Conservation (phyloP, 2,888 invertebrate genomes). For the Dorcus parallelipipedus region DNA sequence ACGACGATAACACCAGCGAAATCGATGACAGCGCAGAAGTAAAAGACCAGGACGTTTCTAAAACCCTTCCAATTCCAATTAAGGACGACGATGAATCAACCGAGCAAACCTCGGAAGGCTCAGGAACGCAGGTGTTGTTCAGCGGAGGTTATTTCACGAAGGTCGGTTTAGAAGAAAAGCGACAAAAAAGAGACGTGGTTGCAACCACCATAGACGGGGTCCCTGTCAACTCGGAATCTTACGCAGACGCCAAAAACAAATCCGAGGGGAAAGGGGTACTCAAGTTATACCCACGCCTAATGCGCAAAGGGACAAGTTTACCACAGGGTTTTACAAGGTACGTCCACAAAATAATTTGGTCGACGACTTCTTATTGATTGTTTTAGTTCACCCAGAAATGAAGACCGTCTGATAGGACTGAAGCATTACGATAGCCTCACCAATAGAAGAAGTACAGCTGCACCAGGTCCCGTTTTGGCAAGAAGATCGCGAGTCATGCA, state of each 20-base stretch:
- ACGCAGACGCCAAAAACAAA: conserved; percentile 32
- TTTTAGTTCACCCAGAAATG: neutral
- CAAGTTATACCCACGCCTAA: neutral
- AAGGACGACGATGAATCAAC: conserved; percentile 11
- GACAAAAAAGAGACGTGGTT: conserved; percentile 45
- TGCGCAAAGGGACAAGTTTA: neutral
- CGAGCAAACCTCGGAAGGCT: conserved; percentile 12
- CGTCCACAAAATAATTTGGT: neutral
- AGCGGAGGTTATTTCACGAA: conserved; percentile 18
- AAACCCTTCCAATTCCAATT: neutral
- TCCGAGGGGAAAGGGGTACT: conserved; percentile 21
- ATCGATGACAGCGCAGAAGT: too few relatives aligned
- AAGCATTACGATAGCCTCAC: neutral
- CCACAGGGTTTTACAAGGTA: conserved; percentile 7
- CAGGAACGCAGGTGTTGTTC: conserved; percentile 25
- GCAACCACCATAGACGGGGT: conserved; percentile 40
- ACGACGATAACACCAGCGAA: conserved; percentile 10
- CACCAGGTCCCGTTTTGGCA: conserved; percentile 16
- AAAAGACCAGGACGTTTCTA: too few relatives aligned
- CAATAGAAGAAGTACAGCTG: conserved; percentile 10
- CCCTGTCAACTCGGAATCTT: conserved; percentile 43
- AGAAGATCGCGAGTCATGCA: conserved; percentile 39
- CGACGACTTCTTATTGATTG: neutral
- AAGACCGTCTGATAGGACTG: neutral
- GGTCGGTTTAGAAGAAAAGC: conserved; percentile 21